phyloP scores from a whole-genome alignment of 2,113 vertebrate genomes.

The Lynx canadensis region DNA sequence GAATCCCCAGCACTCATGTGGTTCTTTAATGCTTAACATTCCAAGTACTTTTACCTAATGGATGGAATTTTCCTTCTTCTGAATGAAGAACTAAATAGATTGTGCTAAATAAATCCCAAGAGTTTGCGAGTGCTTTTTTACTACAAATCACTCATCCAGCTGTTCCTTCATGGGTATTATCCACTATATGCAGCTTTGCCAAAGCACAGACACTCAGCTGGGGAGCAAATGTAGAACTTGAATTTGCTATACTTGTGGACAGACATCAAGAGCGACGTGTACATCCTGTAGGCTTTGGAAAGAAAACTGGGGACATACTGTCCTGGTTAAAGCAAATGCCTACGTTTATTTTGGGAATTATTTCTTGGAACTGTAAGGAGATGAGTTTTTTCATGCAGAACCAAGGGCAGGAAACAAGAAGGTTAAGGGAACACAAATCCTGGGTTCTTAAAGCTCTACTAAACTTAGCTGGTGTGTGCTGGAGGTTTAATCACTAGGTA shows the following conservation, averaged over 20 bases:
- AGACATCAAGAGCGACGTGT: constrained; percentile 57
- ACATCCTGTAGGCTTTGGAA: constrained; percentile 60
- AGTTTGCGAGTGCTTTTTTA: neutral
- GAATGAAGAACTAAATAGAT: constrained; percentile 34
- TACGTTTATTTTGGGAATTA: constrained; percentile 77
- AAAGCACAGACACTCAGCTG: constrained; percentile 36
- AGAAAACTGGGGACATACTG: constrained; percentile 70
- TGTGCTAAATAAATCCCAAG: constrained; percentile 41
- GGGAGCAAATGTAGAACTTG: constrained; percentile 44
- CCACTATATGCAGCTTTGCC: constrained; percentile 13
- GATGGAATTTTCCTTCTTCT: constrained; percentile 37
- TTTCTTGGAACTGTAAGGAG: constrained; percentile 69
- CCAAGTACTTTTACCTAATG: neutral
- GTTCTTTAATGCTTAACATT: neutral
- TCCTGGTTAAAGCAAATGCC: constrained; percentile 69
- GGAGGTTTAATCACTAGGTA: constrained; percentile 69
- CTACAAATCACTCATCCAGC: constrained; percentile 27
- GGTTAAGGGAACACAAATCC: constrained; percentile 55
- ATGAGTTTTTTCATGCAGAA: constrained; percentile 62
- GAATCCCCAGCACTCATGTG: neutral
- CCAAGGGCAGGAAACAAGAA: constrained; percentile 69
- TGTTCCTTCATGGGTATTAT: constrained; percentile 46
- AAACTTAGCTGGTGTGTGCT: constrained; percentile 38
- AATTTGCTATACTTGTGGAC: constrained; percentile 24
- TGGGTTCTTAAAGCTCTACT: constrained; percentile 60